phyloP scores from a whole-genome alignment of 2,797 vertebrate species.

The Phoebastria nigripes region DNA sequence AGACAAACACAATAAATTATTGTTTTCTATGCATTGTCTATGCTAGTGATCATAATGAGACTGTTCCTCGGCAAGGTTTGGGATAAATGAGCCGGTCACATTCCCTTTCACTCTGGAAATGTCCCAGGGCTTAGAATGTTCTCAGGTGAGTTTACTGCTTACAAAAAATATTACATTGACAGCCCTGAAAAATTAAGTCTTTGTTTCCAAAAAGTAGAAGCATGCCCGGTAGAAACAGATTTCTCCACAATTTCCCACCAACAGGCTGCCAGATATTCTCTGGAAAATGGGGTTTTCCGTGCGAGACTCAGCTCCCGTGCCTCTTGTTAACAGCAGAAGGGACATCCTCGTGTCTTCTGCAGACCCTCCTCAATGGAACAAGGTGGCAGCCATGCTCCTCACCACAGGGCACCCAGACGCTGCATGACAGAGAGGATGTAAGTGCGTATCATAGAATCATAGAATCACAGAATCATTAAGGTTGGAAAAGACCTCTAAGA shows the following conservation, averaged over 20 bases:
- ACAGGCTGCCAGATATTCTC: neutral
- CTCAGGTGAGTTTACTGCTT: neutral
- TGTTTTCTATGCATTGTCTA: neutral
- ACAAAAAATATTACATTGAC: neutral
- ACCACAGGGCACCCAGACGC: neutral
- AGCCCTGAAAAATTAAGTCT: neutral
- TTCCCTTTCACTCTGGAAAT: neutral
- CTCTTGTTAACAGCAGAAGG: neutral
- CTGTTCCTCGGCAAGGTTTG: neutral
- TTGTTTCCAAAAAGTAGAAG: neutral
- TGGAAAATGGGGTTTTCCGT: neutral
- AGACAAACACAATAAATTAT: neutral
- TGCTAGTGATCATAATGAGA: neutral
- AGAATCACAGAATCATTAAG: too few species aligned
- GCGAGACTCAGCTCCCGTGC: accelerated
- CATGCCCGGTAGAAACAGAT: neutral
- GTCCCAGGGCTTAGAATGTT: neutral
- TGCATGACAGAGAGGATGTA: accelerated
- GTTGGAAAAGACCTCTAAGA: too few species aligned
- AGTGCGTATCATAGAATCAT: too few species aligned
- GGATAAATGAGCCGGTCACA: neutral
- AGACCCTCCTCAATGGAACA: neutral
- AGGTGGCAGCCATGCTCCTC: neutral
- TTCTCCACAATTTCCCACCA: neutral
- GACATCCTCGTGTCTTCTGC: neutral